These are phyloP conservation scores for Epinotia demarniana DNA, from an alignment of 2,888 invertebrate species.

Conservation along the genomic window DNA sequence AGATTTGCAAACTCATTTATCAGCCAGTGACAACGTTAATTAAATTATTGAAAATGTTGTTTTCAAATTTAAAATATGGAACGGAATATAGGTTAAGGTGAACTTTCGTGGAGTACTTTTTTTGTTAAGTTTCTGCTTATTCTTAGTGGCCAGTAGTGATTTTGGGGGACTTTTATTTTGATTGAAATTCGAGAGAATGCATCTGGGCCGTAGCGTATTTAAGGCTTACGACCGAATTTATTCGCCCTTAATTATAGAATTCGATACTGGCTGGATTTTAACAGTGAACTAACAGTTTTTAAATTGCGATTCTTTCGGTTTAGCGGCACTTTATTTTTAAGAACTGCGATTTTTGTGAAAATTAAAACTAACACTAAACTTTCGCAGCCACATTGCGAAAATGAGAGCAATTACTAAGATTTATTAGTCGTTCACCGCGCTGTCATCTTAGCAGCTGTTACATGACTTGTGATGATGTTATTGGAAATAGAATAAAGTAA, in stretches of 20 bases:
- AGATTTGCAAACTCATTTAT: not conserved
- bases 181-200: constrained; percentile 23
- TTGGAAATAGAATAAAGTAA: not conserved
- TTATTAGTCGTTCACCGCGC: constrained; percentile 5
- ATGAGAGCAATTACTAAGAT: constrained; percentile 11
- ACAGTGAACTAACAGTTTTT: not conserved
- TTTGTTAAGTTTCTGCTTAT: constrained; percentile 41
- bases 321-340: not conserved
- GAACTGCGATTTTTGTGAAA: not conserved
- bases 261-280: constrained; percentile 19
- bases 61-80: constrained; percentile 44
- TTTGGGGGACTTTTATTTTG: constrained; percentile 1
- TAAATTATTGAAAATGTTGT: not conserved
- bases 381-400: not conserved
- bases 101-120: constrained; percentile 45
- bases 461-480: not conserved
- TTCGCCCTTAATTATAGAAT: constrained; percentile 24
- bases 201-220: constrained; percentile 29
- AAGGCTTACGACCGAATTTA: constrained; percentile 30
- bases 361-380: not conserved
- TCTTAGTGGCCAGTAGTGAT: constrained; percentile 9
- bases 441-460: constrained; percentile 10
- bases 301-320: not conserved
- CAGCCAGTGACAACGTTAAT: constrained; percentile 6
- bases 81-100: constrained; percentile 50